phyloP scores from a whole-genome alignment of 2,797 vertebrate species.

The Jordanella pulchra region DNA sequence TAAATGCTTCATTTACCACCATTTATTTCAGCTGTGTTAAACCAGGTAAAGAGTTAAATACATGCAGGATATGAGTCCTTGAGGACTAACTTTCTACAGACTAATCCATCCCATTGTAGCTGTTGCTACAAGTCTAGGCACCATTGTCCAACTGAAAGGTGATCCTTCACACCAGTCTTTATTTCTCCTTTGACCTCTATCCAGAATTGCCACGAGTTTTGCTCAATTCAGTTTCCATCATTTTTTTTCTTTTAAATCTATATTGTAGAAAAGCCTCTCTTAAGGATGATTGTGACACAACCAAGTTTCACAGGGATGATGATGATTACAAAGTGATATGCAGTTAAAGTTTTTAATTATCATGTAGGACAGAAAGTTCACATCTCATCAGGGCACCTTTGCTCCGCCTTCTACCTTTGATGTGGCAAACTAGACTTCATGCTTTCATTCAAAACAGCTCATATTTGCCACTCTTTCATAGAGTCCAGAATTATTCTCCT shows the following conservation, averaged over 20 bases:
- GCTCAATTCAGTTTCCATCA: not conserved
- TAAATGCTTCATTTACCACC: too few species aligned
- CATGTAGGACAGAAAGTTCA: not conserved
- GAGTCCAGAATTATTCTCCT: not conserved
- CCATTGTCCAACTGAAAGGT: too few species aligned
- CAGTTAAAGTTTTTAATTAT: not conserved
- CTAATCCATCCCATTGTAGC: too few species aligned
- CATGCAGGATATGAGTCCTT: too few species aligned
- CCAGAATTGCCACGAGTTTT: too few species aligned
- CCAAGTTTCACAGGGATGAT: too few species aligned
- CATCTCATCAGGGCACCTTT: not conserved
- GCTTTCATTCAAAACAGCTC: not conserved
- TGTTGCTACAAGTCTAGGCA: too few species aligned
- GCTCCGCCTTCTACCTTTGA: not conserved
- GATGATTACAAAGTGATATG: not conserved
- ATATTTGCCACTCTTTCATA: not conserved
- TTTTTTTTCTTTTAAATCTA: not conserved
- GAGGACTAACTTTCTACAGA: too few species aligned
- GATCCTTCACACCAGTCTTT: too few species aligned
- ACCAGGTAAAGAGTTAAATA: too few species aligned
- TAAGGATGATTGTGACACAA: not conserved
- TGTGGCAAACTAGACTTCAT: not conserved
- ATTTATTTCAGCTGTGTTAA: too few species aligned
- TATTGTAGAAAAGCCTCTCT: not conserved
- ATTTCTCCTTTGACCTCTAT: too few species aligned